Base-by-base conservation (phyloP, 2,888 invertebrate genomes). In the Ectobius pallidus region DNA sequence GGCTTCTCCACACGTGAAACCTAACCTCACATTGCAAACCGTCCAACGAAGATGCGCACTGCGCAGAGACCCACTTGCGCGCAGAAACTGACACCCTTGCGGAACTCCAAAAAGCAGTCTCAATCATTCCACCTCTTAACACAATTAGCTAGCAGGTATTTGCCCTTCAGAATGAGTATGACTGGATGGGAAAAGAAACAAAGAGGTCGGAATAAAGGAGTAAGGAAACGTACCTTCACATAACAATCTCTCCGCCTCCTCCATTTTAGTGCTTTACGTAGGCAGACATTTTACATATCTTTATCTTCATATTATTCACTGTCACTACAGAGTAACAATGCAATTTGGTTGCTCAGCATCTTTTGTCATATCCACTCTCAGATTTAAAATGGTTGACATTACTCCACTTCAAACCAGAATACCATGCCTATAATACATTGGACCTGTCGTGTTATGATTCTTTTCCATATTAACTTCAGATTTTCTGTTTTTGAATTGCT, bases 221-320 rank as follows among this genome's bases (percentile, higher is more conserved):
- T 65, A 32, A 49, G 74, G 72, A 70, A 71, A 73, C 75, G 69
- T 75, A 75, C 75, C 75, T 75, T 73, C 73, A 73, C 2, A 58
- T 27, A 46, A 65, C 46, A 44, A 65, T 44, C 65, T 46, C 65
- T 65, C 46, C 65, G 65, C 65, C 65, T 44, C 46, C 65, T 42
- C 25, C 65, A 25, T n/a, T 42, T 22, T 44, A 44, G 65, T 65
- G 65, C 65, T 25, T 46, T 16, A 14, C 3, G 16, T 46, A 7
- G 4, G n/a, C n/a, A 46, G 34, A n/a, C n/a, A n/a, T n/a, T n/a
- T n/a, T n/a, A n/a, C n/a, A n/a, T n/a, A n/a, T n/a, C n/a, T n/a
- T n/a, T n/a, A n/a, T n/a, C n/a, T n/a, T n/a, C n/a, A n/a, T n/a
- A n/a, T n/a, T n/a, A n/a, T n/a, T n/a, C n/a, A n/a, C n/a, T n/a